phyloP scores from a whole-genome alignment of 1,140 invertebrate genomes.

The Idris sp. region DNA sequence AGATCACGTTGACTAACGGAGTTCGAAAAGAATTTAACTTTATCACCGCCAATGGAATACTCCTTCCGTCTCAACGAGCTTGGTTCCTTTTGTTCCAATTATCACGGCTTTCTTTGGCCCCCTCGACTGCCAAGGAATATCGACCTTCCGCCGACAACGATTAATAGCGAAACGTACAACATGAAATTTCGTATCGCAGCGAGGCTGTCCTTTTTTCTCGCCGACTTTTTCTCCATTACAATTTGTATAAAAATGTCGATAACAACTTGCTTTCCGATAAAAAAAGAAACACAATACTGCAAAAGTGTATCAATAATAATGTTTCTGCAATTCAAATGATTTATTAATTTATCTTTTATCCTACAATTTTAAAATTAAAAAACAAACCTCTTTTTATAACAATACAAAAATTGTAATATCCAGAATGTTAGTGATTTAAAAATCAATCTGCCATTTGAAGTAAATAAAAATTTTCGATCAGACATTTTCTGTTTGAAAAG shows the following conservation, averaged over 20 bases:
- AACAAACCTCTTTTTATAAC: too few species aligned
- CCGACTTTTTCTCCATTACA: constrained; percentile 13
- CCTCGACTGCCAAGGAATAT: constrained; percentile 56
- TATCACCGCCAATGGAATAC: constrained; percentile 39
- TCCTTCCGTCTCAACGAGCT: constrained; percentile 51
- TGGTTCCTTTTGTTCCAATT: constrained; percentile 70
- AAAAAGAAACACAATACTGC: neutral
- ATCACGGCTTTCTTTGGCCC: constrained; percentile 61
- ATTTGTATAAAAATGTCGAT: constrained; percentile 33
- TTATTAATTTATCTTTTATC: constrained; percentile 11
- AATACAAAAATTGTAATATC: too few species aligned
- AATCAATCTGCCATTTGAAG: too few species aligned
- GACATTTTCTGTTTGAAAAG: neutral
- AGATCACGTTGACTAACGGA: constrained; percentile 41
- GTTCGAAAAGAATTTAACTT: constrained; percentile 50
- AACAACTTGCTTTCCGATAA: constrained; percentile 9
- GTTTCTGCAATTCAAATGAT: constrained; percentile 11
- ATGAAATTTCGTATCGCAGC: constrained; percentile 24
- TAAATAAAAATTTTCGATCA: too few species aligned
- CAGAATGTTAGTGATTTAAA: too few species aligned
- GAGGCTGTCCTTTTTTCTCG: constrained; percentile 7
- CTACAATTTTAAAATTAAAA: neutral
- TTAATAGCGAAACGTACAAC: constrained; percentile 60
- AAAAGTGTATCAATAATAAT: constrained; percentile 14
- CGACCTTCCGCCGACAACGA: constrained; percentile 62